phyloP scores from a whole-genome alignment of 2,797 vertebrate species.

The Scomberomorus guttatus region DNA sequence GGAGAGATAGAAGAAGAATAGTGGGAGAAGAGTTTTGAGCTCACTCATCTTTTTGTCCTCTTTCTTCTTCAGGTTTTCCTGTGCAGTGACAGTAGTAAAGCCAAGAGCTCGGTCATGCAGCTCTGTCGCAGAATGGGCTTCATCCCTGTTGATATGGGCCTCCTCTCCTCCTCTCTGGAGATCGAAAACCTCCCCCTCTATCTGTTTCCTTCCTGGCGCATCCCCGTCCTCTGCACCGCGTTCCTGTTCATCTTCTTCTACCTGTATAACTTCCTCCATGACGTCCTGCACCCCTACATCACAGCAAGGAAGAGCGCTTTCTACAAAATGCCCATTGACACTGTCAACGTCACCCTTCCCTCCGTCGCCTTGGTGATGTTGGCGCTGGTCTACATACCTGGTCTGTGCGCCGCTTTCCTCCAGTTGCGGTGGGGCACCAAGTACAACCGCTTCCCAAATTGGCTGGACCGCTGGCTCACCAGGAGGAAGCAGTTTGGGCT shows the following conservation, averaged over 20 bases:
- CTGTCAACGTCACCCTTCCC: conserved; percentile 91
- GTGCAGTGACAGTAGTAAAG: conserved; percentile 88
- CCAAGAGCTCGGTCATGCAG: conserved; percentile 86
- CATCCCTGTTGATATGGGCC: conserved; percentile 91
- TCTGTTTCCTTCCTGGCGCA: conserved; percentile 92
- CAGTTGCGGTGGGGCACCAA: conserved; percentile 93
- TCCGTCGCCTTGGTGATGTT: conserved; percentile 91
- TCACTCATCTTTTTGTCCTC: neutral
- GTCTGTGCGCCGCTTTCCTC: conserved; percentile 88
- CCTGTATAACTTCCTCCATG: conserved; percentile 89
- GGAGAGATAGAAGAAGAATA: too few relatives aligned
- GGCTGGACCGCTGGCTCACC: conserved; percentile 93
- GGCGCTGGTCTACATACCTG: conserved; percentile 93
- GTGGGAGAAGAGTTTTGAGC: neutral
- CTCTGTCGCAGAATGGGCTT: conserved; percentile 92
- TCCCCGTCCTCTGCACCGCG: conserved; percentile 85
- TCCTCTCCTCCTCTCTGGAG: conserved; percentile 87
- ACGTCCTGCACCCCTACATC: conserved; percentile 90
- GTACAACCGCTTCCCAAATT: conserved; percentile 91
- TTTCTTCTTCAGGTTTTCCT: conserved; percentile 88
- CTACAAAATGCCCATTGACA: conserved; percentile 92
- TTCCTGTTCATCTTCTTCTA: conserved; percentile 93
- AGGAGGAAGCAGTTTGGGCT: conserved; percentile 94
- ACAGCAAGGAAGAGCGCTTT: conserved; percentile 81
- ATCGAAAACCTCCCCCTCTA: conserved; percentile 91